Evolutionary conservation across 1,140 invertebrate species (phyloP), one percentile per base, ranked within the genome.

Genomic region (Drosophila nasuta): DNA sequence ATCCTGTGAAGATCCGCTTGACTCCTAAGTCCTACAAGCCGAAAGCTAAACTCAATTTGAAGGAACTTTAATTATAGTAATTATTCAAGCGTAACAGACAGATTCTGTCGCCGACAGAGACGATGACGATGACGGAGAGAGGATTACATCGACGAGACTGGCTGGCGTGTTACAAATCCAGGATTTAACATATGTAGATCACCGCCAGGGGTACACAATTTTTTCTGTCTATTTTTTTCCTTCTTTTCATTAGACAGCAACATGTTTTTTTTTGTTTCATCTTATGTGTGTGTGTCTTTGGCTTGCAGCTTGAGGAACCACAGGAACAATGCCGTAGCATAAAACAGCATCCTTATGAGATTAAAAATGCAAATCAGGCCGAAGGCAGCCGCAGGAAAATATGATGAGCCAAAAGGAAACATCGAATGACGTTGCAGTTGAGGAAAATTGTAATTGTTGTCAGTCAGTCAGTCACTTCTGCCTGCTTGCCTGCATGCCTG

Each of bases 321-420:
- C 67, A 81, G 75, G 81, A 81, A 90, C 79, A 90, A 90, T 90
- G 86, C 81, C 48, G 52, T 46, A 51, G 79, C 82, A 86, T 77
- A 64, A 71, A 65, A 63, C 75, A 78, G 78, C 83, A 91, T 91
- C 82, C 90, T 91, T 91, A 91, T 91, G 90, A 91, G 91, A 91
- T 91, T 91, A 91, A 91, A 91, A 91, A 91, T 91, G 91, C 91
- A 91, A 91, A 91, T 91, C 91, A 91, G 82, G 69, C 66, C 13
- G 59, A 78, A 67, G 70, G 79, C 76, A 82, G 75, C 79, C 85
- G 77, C 81, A 88, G 52, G 67, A 60, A 88, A 88, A 83, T 79
- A 85, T 85, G 85, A 88, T 68, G 83, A 73, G 75, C 72, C 66
- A 54, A 68, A 28, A 63, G 58, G 45, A 65, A 56, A 65, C 63